A percentile compares a stretch with the other conserved stretches of the same genome.
phyloP scores from a whole-genome alignment of 2,888 invertebrate species.

The Baccha elongata region DNA sequence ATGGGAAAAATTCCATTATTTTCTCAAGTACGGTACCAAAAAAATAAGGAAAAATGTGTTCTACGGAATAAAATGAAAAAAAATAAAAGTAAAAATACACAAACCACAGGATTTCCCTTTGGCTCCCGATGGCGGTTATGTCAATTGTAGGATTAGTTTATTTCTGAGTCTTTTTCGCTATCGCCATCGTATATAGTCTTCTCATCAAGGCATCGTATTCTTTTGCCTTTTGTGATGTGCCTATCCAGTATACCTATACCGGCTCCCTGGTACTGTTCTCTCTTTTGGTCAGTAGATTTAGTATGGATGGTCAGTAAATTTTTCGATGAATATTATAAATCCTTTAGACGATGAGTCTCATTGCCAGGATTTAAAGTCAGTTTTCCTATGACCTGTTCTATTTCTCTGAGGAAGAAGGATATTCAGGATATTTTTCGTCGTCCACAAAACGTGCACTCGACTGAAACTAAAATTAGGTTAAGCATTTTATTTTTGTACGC shows the following conservation, averaged over 20 bases:
- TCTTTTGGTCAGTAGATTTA: constrained; percentile 65
- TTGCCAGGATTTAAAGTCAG: background rate
- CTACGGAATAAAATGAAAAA: constrained; percentile 23
- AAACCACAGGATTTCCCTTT: constrained; percentile 68
- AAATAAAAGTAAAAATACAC: background rate
- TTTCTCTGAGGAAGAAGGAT: background rate
- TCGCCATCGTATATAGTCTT: constrained; percentile 1
- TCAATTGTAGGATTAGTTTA: constrained; percentile 72
- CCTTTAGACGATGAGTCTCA: constrained; percentile 10
- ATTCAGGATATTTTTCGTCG: constrained; percentile 24
- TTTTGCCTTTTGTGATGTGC: constrained; percentile 18
- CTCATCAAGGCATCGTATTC: background rate
- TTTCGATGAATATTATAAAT: constrained; percentile 68
- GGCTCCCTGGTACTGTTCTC: constrained; percentile 15
- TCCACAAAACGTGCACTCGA: constrained; percentile 53
- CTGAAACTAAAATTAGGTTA: constrained; percentile 63
- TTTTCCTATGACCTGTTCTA: background rate
- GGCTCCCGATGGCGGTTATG: constrained; percentile 63
- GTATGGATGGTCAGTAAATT: constrained; percentile 53
- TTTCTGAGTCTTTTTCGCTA: constrained; percentile 37
- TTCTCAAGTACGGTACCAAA: constrained; percentile 61
- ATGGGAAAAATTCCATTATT: constrained; percentile 72
- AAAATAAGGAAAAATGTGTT: constrained; percentile 64
- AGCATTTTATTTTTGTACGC: constrained; percentile 34
- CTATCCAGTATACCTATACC: background rate